Evolutionary conservation across 2,888 invertebrate genomes (phyloP).

Genomic region (Tholera decimalis): DNA sequence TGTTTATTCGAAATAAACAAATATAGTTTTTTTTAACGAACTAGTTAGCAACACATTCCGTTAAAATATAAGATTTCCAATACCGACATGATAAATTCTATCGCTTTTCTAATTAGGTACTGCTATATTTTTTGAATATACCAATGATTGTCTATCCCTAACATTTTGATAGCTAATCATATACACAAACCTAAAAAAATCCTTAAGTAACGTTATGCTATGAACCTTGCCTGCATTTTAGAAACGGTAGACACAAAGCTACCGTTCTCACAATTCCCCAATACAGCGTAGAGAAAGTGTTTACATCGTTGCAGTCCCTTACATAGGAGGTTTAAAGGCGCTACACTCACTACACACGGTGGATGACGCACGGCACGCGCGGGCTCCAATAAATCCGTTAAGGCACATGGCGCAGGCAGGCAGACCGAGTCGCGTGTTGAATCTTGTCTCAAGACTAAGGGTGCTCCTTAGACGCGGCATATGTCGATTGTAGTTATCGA

Average conservation of each 20-base stretch:
- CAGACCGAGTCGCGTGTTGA: conserved; percentile 76
- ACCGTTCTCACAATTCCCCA: background rate
- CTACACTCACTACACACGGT: conserved; percentile 47
- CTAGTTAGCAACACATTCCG: too few relatives aligned
- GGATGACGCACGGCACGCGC: conserved; percentile 78
- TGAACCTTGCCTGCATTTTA: background rate
- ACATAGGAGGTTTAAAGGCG: conserved; percentile 57
- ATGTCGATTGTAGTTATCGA: conserved; percentile 66
- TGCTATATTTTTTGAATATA: too few relatives aligned
- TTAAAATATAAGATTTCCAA: too few relatives aligned
- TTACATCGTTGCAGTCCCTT: conserved; percentile 19
- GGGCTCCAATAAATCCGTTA: conserved; percentile 89
- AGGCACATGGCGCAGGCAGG: conserved; percentile 84
- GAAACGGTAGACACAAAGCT: background rate
- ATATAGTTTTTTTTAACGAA: too few relatives aligned
- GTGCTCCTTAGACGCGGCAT: conserved; percentile 71
- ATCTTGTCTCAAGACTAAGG: conserved; percentile 85
- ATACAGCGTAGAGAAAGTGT: conserved; percentile 53
- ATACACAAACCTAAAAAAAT: too few relatives aligned
- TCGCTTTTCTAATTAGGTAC: too few relatives aligned
- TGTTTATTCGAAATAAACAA: too few relatives aligned
- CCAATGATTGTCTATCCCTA: too few relatives aligned
- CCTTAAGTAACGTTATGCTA: background rate
- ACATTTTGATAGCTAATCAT: too few relatives aligned
- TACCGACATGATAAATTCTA: too few relatives aligned